Percentiles rank a stretch among this genome's conserved stretches.
phyloP scores from a whole-genome alignment of 2,797 vertebrate species.

The Lophius americanus region DNA sequence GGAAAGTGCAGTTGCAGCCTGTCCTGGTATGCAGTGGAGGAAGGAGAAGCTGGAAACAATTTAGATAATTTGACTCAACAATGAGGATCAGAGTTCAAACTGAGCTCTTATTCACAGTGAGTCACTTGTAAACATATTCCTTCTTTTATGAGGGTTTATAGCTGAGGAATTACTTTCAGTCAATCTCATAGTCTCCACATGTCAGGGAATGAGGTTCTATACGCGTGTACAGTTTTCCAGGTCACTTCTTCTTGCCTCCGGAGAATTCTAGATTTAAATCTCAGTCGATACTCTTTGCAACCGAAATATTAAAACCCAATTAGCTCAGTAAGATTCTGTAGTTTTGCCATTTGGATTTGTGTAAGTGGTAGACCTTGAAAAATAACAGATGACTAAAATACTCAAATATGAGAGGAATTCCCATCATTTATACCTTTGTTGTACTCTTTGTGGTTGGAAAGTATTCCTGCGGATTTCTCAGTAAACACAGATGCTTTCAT shows the following conservation, averaged over 20 bases:
- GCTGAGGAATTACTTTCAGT: not conserved
- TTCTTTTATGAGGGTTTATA: slow-evolving; percentile 24
- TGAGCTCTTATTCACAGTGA: slow-evolving; percentile 27
- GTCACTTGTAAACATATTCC: slow-evolving; percentile 28
- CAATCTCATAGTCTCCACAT: not conserved
- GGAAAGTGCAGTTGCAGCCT: not conserved
- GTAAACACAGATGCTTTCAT: slow-evolving; percentile 2
- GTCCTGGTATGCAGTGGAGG: not conserved
- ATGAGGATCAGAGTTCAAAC: not conserved
- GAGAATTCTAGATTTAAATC: not conserved
- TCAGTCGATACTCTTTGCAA: not conserved
- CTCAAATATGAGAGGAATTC: not conserved
- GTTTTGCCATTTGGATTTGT: not conserved
- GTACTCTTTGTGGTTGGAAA: slow-evolving; percentile 14
- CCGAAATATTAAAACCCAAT: no score
- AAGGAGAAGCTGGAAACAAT: slow-evolving; percentile 41
- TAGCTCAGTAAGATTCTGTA: not conserved
- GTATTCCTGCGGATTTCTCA: not conserved
- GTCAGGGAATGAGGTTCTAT: slow-evolving; percentile 18
- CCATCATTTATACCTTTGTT: not conserved
- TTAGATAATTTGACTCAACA: not conserved
- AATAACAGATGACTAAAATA: not conserved
- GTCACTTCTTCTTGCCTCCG: not conserved
- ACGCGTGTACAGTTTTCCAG: not conserved
- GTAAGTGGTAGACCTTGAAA: not conserved